A percentile compares a stretch with the other conserved stretches of the same genome.
These are phyloP conservation scores for Nomada fucata DNA, from an alignment of 2,888 invertebrate genomes.

Conservation along the genomic window DNA sequence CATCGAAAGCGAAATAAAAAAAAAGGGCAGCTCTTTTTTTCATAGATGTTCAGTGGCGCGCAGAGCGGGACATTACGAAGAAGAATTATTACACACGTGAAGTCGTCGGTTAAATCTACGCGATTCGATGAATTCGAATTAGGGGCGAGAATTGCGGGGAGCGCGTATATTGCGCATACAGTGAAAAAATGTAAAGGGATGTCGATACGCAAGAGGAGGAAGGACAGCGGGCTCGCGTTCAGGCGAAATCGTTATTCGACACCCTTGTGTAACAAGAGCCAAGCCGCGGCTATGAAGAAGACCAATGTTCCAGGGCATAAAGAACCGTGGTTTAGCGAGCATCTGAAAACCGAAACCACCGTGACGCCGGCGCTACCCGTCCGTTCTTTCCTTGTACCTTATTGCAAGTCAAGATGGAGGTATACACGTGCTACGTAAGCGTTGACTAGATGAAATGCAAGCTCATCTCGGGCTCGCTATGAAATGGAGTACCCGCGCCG, in stretches of 20 bases:
- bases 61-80: too few species aligned
- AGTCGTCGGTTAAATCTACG: background rate
- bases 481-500: too few species aligned
- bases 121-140: slow-evolving; percentile 21
- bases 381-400: slow-evolving; percentile 9
- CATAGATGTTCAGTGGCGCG: too few species aligned
- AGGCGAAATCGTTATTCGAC: slow-evolving; percentile 73
- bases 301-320: slow-evolving; percentile 53
- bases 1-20: too few species aligned
- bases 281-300: slow-evolving; percentile 65
- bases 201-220: slow-evolving; percentile 8
- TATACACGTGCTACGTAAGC: too few species aligned
- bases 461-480: too few species aligned
- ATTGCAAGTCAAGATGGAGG: background rate
- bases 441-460: too few species aligned
- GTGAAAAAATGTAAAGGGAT: background rate
- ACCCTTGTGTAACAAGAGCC: slow-evolving; percentile 77
- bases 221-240: slow-evolving; percentile 35
- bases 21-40: too few species aligned
- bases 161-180: background rate
- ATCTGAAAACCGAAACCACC: slow-evolving; percentile 63
- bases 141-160: background rate
- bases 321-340: slow-evolving; percentile 43
- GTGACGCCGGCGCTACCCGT: slow-evolving; percentile 63
- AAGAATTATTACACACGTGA: too few species aligned